Conservation (phyloP, 2,888 invertebrate genomes). For the Parasteatoda lunata region DNA sequence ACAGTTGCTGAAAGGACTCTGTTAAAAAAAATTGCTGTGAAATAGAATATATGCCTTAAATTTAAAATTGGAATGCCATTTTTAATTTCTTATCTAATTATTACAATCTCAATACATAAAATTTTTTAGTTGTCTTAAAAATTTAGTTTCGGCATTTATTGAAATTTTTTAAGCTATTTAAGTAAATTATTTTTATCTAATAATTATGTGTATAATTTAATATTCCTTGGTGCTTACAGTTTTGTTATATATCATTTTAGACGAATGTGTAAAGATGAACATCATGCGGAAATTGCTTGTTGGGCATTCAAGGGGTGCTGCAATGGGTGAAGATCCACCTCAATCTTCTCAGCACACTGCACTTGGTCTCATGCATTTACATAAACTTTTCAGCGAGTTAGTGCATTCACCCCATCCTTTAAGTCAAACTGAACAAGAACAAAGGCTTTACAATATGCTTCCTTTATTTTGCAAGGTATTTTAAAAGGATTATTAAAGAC, state of each 20-base stretch:
- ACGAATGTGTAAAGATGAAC: constrained; percentile 80
- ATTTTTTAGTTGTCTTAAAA: too few relatives aligned
- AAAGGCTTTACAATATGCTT: constrained; percentile 96
- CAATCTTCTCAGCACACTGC: constrained; percentile 79
- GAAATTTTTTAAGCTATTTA: too few relatives aligned
- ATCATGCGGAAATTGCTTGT: constrained; percentile 92
- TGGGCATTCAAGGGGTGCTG: constrained; percentile 72
- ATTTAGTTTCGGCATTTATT: too few relatives aligned
- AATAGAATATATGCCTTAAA: too few relatives aligned
- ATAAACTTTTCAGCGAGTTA: constrained; percentile 96
- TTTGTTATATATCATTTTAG: background rate
- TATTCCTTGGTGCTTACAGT: background rate
- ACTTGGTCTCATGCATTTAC: constrained; percentile 94
- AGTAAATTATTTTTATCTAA: too few relatives aligned
- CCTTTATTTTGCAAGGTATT: constrained; percentile 96
- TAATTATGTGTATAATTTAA: background rate
- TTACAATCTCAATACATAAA: too few relatives aligned
- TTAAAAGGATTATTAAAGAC: background rate
- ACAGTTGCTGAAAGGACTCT: too few relatives aligned
- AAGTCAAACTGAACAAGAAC: constrained; percentile 88
- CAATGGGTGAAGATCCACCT: constrained; percentile 77
- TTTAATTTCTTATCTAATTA: too few relatives aligned
- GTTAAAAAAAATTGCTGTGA: too few relatives aligned
- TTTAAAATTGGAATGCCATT: too few relatives aligned
- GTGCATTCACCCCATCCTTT: constrained; percentile 89